These are phyloP conservation scores for Erebia aethiops DNA, from an alignment of 2,888 invertebrate species.

Conservation along the genomic window DNA sequence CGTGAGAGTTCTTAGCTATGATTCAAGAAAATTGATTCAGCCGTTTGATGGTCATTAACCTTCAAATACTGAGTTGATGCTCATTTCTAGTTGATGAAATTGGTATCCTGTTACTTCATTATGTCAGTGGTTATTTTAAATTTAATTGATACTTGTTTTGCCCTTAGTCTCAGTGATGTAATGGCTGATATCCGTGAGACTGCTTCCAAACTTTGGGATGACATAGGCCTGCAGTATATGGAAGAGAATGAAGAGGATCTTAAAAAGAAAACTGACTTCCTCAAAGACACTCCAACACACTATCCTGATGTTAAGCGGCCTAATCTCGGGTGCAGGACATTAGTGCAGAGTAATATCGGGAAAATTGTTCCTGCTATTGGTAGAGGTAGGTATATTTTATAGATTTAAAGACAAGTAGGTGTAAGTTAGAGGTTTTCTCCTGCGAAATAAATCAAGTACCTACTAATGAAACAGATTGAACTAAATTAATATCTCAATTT, in stretches of 20 bases:
- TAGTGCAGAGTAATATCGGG: constrained; percentile 89
- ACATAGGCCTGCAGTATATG: constrained; percentile 90
- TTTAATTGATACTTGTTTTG: not conserved
- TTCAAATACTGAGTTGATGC: too few relatives aligned
- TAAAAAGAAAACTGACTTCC: constrained; percentile 91
- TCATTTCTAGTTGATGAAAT: too few relatives aligned
- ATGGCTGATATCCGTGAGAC: constrained; percentile 87
- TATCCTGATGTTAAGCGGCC: constrained; percentile 92
- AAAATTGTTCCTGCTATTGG: constrained; percentile 88
- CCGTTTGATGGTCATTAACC: too few relatives aligned
- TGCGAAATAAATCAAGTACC: not conserved
- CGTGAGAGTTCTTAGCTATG: too few relatives aligned
- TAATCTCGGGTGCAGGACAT: constrained; percentile 91
- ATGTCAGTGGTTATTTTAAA: too few relatives aligned
- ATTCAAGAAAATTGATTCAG: too few relatives aligned
- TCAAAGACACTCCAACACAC: constrained; percentile 85
- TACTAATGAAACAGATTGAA: too few relatives aligned
- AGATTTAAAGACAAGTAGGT: not conserved
- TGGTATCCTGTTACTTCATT: too few relatives aligned
- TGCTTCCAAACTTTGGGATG: constrained; percentile 86
- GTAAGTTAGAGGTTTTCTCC: not conserved
- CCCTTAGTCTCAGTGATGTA: constrained; percentile 89
- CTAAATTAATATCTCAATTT: not conserved
- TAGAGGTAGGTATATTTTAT: constrained; percentile 57
- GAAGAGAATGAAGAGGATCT: constrained; percentile 94